phyloP scores from a whole-genome alignment of 2,113 vertebrate species.

The Tragelaphus scriptus region DNA sequence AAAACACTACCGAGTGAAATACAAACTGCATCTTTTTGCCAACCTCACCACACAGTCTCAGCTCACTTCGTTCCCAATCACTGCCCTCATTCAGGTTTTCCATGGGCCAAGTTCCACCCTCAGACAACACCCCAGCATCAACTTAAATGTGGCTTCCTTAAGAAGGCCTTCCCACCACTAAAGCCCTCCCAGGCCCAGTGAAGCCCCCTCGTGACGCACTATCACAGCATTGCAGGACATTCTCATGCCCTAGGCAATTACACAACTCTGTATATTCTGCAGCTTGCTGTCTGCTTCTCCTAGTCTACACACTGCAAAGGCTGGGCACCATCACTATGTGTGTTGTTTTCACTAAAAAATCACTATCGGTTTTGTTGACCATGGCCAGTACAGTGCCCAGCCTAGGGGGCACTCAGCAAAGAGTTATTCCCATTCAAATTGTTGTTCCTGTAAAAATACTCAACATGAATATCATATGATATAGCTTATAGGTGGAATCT shows the following conservation, averaged over 20 bases:
- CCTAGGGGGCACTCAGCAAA: neutral
- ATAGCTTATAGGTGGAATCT: neutral
- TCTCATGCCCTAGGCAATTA: neutral
- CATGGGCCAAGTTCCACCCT: neutral
- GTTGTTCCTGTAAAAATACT: neutral
- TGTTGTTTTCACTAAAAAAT: too few relatives aligned
- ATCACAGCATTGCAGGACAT: neutral
- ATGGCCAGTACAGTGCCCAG: too few relatives aligned
- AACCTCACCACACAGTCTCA: neutral
- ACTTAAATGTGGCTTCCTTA: neutral
- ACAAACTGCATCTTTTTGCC: neutral
- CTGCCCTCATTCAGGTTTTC: neutral
- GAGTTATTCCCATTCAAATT: neutral
- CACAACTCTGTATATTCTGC: neutral
- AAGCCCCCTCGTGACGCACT: neutral
- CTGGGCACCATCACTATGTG: neutral
- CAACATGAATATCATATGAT: neutral
- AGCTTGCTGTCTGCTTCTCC: neutral
- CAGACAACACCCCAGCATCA: neutral
- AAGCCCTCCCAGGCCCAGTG: fast-evolving
- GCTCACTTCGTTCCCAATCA: neutral
- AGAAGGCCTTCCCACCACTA: neutral
- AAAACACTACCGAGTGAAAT: neutral
- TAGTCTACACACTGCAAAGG: neutral
- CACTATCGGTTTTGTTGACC: neutral